Base-by-base conservation (phyloP, 1,140 invertebrate species). In the Meteorus sp. region DNA sequence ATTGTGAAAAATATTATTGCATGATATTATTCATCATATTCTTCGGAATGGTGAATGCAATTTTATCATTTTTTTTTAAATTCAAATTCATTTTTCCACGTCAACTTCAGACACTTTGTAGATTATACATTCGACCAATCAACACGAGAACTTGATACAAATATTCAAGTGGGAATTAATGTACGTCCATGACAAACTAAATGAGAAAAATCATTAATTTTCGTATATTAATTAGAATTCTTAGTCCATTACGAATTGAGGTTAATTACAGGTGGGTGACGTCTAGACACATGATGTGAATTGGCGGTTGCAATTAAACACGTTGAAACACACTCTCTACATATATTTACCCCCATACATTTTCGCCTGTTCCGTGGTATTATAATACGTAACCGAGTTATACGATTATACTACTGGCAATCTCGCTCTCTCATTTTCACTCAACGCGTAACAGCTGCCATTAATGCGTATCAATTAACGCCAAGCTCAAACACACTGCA, bases 391-490 rank as follows among this genome's bases (percentile, higher is more conserved):
- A 59, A 61, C 59, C 61, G 59, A 67, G 65, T 66, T 65, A 64
- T 56, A 57, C 51, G 60, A 53, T 55, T 59, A 39, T 29, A 5
- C 27, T 29, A 9, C 27, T 5, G 4, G 27, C n/a, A n/a, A n/a
- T 29, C 27, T 29, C 27, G 4, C 27, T 5, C 13, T 39, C 35
- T 39, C 35, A n/a, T 39, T 5, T n/a, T n/a, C 52, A 47, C 35
- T 25, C 39, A 53, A n/a, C 27, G 25, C 19, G 57, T 17, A 63
- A 57, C 65, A 67, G 61, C 61, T 67, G 65, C 56, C 50, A 51
- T 43, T 64, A 67, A 69, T 59, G 61, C 39, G 63, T 61, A 65
- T 69, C 67, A 69, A 69, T 69, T 69, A 69, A 67, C 58, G 56
- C 44, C 33, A 52, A 27, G 19, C 23, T 45, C 25, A 33, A 48